phyloP scores from a whole-genome alignment of 2,888 invertebrate genomes.

The Uropetala carovei region DNA sequence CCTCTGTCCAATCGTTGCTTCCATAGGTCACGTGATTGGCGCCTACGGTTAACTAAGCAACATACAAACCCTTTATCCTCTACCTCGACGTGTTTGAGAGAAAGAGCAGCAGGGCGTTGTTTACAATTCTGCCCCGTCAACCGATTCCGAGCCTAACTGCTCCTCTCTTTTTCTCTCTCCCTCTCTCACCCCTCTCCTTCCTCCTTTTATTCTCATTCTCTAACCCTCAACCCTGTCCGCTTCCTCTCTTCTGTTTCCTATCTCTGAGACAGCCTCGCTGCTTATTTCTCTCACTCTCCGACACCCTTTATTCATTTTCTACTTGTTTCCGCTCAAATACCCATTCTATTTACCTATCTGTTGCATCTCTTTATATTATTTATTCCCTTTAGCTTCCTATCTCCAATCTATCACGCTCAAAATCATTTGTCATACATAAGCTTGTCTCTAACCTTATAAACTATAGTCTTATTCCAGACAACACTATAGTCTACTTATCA shows the following conservation, averaged over 20 bases:
- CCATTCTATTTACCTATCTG: background rate
- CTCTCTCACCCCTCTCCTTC: background rate
- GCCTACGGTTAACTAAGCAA: conserved; percentile 56
- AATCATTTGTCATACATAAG: too few species aligned
- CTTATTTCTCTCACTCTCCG: background rate
- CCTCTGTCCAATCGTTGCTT: conserved; percentile 44
- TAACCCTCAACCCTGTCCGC: background rate
- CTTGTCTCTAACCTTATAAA: too few species aligned
- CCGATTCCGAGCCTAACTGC: background rate
- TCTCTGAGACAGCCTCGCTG: background rate
- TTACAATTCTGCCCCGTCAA: conserved; percentile 42
- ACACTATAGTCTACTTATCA: too few species aligned
- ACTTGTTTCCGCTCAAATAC: background rate
- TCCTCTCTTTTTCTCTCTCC: background rate
- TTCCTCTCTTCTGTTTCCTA: background rate
- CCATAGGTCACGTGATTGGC: conserved; percentile 50
- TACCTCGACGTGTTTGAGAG: conserved; percentile 9
- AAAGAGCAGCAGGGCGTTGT: background rate
- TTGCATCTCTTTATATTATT: background rate
- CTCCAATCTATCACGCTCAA: background rate
- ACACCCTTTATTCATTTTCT: background rate
- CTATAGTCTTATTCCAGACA: too few species aligned
- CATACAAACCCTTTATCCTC: conserved; percentile 16
- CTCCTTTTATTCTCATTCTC: background rate
- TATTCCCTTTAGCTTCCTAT: background rate